phyloP scores from a whole-genome alignment of 2,888 invertebrate species.

The Stramonita haemastoma region DNA sequence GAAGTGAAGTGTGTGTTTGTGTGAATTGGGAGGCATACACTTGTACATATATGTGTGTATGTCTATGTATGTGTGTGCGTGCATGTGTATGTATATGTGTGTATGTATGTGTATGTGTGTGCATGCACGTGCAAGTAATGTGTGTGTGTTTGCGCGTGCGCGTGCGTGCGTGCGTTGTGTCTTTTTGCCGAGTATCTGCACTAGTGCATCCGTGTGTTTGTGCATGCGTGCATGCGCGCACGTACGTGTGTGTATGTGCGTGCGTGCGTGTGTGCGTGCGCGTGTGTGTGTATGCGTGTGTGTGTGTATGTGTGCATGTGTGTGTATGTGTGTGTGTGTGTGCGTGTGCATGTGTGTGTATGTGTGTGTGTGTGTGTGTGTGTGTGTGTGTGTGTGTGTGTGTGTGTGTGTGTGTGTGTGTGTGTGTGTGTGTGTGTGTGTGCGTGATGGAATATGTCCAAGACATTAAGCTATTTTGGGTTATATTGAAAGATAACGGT shows the following conservation, averaged over 20 bases:
- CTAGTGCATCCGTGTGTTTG: not conserved
- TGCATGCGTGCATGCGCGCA: not conserved
- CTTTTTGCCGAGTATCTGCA: too few species aligned
- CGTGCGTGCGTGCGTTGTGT: too few species aligned
- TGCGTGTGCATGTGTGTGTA: not conserved
- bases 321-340: conserved; percentile 1
- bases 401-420: not conserved
- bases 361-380: not conserved
- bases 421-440: too few species aligned
- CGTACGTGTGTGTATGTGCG: too few species aligned
- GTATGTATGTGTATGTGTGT: not conserved
- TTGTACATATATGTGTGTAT: not conserved
- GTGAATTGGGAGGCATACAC: too few species aligned
- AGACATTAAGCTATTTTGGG: too few species aligned
- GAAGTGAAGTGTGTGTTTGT: too few species aligned
- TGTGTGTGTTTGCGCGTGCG: not conserved
- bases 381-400: not conserved
- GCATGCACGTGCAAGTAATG: not conserved
- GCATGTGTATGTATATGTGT: not conserved
- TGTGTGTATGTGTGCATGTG: not conserved
- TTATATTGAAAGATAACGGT: too few species aligned
- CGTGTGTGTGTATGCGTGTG: too few species aligned
- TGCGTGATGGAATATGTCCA: too few species aligned
- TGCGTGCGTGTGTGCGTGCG: too few species aligned
- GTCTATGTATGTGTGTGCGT: conserved; percentile 17